Conservation (phyloP, 2,113 vertebrate species). For the Pipra filicauda region DNA sequence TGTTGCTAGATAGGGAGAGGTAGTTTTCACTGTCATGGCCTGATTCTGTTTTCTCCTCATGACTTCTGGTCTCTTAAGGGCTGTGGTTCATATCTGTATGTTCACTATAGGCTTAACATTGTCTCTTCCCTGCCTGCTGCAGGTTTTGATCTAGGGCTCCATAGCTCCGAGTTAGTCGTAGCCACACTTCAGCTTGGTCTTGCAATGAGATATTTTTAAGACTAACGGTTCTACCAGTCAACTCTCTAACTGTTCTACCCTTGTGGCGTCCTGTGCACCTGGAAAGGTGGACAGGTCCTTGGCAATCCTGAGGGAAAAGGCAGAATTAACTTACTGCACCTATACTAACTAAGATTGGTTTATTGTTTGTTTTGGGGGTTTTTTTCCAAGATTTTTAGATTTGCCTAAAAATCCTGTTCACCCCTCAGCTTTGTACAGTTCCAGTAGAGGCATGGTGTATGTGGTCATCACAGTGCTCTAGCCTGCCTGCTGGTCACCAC, state of each 20-base stretch:
- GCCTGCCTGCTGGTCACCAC: neutral
- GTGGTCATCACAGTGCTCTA: neutral
- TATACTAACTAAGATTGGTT: neutral
- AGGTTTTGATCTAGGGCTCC: neutral
- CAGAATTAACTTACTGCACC: neutral
- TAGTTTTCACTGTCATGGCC: neutral
- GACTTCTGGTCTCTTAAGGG: neutral
- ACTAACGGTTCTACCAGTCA: neutral
- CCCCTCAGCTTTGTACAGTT: neutral
- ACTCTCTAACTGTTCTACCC: neutral
- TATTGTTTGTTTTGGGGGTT: neutral
- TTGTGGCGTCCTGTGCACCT: neutral
- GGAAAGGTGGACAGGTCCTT: neutral
- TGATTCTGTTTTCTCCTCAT: neutral
- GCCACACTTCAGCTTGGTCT: neutral
- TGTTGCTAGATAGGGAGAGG: neutral
- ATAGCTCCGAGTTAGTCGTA: neutral
- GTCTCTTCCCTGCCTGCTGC: neutral
- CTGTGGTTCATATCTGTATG: neutral
- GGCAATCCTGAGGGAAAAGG: neutral
- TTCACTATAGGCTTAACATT: neutral
- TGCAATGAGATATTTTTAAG: neutral
- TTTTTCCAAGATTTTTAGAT: neutral
- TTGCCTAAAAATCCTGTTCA: neutral
- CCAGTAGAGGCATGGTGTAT: neutral